Evolutionary conservation across 2,888 invertebrate species (phyloP), one percentile per base, ranked within the genome.

Genomic region (Malthinus seriepunctatus): DNA sequence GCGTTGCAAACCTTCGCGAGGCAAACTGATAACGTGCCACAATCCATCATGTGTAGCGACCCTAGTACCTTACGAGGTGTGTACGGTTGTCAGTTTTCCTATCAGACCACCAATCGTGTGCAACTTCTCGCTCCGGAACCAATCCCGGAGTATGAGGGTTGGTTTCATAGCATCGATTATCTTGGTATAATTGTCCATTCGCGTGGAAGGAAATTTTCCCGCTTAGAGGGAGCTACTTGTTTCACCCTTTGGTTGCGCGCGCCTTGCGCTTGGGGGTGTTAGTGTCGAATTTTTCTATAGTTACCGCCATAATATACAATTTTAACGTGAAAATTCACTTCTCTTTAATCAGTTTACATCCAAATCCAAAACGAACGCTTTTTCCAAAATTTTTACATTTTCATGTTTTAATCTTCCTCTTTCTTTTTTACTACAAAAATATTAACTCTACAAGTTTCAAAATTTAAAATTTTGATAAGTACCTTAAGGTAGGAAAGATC

Each of bases 181-280:
- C 56, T 63, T 61, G 52, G 63, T 45, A 54, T 65, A 76, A 74
- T 73, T 76, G 77, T 69, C 70, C 74, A 75, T 74, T 77, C 76
- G 76, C 70, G 76, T 76, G 79, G 73, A 73, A 78, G 72, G 69
- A 65, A 66, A 69, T 73, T 70, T 69, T 64, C 59, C 74, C 76
- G 78, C 62, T 69, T 67, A 77, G 79, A 78, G 78, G 78, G 77
- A 74, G 77, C 76, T 76, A 77, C 72, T 44, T 57, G 58, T 62
- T 63, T 61, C 63, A 66, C 66, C 62, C 61, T 55, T 58, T 56
- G 61, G 67, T 51, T 69, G 71, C 63, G 63, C 60, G 63, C 56
- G 64, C 60, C 62, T 54, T 38, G 60, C 65, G 64, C 65, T 66
- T 61, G 66, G 52, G 65, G 65, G 66, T 64, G 67, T 63, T 64